A percentile compares a stretch with the other conserved stretches of the same genome.
Conservation (phyloP, 2,888 invertebrate genomes). For the Anagyrus pseudococci region DNA sequence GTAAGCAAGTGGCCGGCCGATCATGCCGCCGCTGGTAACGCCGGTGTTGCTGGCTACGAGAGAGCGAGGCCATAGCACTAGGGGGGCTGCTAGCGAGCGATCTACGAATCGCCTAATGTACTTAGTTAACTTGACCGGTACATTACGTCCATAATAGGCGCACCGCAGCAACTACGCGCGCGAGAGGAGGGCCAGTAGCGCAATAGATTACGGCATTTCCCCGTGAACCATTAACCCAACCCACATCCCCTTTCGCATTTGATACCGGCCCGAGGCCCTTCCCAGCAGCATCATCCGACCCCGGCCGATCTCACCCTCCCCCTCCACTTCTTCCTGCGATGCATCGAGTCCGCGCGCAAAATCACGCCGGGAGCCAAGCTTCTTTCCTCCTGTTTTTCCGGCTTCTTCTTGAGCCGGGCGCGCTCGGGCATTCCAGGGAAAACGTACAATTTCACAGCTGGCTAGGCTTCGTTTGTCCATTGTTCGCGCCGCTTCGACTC, state of each 20-base stretch:
- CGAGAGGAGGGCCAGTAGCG: slow-evolving; percentile 31
- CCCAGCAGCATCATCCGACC: too few relatives aligned
- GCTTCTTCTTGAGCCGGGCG: too few relatives aligned
- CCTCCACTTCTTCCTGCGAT: too few relatives aligned
- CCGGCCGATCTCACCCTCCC: too few relatives aligned
- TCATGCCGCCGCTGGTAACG: too few relatives aligned
- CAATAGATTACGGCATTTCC: slow-evolving; percentile 49
- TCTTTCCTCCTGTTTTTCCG: too few relatives aligned
- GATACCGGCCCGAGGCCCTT: slow-evolving; percentile 28
- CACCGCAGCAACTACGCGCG: slow-evolving; percentile 40
- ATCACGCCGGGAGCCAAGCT: too few relatives aligned
- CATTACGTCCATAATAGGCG: slow-evolving; percentile 42
- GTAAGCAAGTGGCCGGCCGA: too few relatives aligned
- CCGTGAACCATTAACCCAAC: slow-evolving; percentile 50
- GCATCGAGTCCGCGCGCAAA: too few relatives aligned
- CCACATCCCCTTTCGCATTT: slow-evolving; percentile 42
- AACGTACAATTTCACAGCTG: slow-evolving; percentile 25
- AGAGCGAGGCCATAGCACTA: too few relatives aligned
- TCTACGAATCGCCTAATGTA: slow-evolving; percentile 41
- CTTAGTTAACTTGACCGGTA: slow-evolving; percentile 45
- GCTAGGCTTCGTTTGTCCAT: slow-evolving; percentile 18
- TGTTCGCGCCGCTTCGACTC: slow-evolving; percentile 3
- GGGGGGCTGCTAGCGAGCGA: slow-evolving; percentile 20
- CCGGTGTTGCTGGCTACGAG: too few relatives aligned
- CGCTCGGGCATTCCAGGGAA: slow-evolving; percentile 26